Evolutionary conservation across 2,888 invertebrate genomes (phyloP).

Genomic region (Deilephila porcellus): DNA sequence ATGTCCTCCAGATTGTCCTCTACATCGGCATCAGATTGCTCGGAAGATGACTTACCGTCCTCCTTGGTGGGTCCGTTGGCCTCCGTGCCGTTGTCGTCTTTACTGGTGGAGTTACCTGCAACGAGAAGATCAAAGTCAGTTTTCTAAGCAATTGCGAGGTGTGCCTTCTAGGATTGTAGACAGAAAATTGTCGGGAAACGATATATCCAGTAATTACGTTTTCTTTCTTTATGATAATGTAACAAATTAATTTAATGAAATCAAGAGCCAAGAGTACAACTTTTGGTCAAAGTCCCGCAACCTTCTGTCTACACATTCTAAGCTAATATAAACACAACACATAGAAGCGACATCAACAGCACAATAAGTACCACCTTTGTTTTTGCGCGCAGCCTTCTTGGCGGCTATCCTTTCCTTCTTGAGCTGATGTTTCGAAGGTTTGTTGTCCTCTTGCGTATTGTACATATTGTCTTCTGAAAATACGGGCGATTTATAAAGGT

Average conservation of each 20-base stretch:
- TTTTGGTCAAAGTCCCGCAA: not conserved
- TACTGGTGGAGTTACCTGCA: slow-evolving; percentile 71
- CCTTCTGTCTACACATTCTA: not conserved
- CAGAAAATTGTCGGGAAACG: not conserved
- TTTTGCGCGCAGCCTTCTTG: slow-evolving; percentile 83
- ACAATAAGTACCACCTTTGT: slow-evolving; percentile 66
- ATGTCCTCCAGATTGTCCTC: slow-evolving; percentile 90
- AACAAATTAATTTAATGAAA: no score
- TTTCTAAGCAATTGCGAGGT: not conserved
- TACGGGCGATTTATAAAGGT: slow-evolving; percentile 53
- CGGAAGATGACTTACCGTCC: slow-evolving; percentile 85
- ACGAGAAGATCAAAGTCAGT: slow-evolving; percentile 35
- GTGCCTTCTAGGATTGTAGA: not conserved
- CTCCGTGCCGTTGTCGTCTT: slow-evolving; percentile 66
- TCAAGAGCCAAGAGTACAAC: no score
- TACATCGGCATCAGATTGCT: slow-evolving; percentile 91
- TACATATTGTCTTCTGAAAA: slow-evolving; percentile 80
- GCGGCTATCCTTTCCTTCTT: slow-evolving; percentile 87
- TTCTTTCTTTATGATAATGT: no score
- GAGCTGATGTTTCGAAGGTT: slow-evolving; percentile 87
- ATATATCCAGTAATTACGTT: no score
- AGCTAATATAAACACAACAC: not conserved
- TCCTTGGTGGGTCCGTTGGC: slow-evolving; percentile 68
- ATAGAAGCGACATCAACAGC: slow-evolving; percentile 5
- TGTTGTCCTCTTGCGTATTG: slow-evolving; percentile 81